phyloP scores from a whole-genome alignment of 2,113 vertebrate genomes.

The Dolichallabes microphthalmus region DNA sequence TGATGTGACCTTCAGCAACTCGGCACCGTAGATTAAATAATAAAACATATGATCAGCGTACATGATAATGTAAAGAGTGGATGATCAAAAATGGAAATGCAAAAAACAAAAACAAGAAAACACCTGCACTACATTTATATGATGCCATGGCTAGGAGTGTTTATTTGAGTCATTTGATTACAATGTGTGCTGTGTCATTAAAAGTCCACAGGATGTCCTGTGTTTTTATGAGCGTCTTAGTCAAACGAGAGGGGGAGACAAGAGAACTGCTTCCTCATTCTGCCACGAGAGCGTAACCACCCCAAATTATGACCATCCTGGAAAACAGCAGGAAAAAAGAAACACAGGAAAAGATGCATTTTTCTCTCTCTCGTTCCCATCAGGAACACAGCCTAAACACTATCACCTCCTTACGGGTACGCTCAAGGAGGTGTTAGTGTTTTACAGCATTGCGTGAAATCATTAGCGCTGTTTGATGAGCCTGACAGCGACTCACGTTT shows the following conservation, averaged over 20 bases:
- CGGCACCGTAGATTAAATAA: background rate
- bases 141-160: slow-evolving; percentile 64
- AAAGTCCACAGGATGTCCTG: slow-evolving; percentile 69
- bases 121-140: slow-evolving; percentile 48
- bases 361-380: slow-evolving; percentile 46
- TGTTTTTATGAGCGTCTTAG: slow-evolving; percentile 69
- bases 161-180: slow-evolving; percentile 71
- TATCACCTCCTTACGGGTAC: slow-evolving; percentile 2
- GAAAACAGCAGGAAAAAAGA: slow-evolving; percentile 58
- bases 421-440: slow-evolving; percentile 43
- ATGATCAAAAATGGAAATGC: slow-evolving; percentile 9
- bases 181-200: slow-evolving; percentile 68
- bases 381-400: slow-evolving; percentile 17
- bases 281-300: slow-evolving; percentile 57
- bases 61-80: background rate
- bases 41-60: background rate
- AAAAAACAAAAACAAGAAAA: slow-evolving; percentile 19
- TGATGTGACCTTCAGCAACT: background rate
- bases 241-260: slow-evolving; percentile 56
- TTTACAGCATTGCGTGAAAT: slow-evolving; percentile 58
- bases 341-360: slow-evolving; percentile 54
- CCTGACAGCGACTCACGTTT: slow-evolving; percentile 47
- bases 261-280: slow-evolving; percentile 64
- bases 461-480: slow-evolving; percentile 54
- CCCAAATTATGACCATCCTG: slow-evolving; percentile 57